phyloP scores from a whole-genome alignment of 2,113 vertebrate genomes.

The Hypocryptadius cinnamomeus region DNA sequence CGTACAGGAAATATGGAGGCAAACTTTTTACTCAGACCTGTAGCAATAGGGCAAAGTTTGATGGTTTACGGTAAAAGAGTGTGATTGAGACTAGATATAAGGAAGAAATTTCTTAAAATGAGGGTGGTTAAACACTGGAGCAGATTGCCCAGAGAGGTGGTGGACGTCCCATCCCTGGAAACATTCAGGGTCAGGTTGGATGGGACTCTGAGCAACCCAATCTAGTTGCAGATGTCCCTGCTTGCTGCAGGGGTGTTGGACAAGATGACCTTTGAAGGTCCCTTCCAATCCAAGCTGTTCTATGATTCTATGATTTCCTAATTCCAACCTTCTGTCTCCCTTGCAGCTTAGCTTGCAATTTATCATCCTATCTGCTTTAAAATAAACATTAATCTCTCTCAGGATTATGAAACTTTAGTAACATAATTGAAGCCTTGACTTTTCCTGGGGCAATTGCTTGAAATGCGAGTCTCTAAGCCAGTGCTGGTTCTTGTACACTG shows the following conservation, averaged over 20 bases:
- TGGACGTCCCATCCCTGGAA: not conserved
- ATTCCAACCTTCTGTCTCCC: not conserved
- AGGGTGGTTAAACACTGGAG: not conserved
- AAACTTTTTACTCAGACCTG: not conserved
- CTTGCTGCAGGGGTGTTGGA: not conserved
- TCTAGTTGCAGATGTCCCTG: not conserved
- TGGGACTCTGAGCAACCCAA: not conserved
- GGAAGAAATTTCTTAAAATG: not conserved
- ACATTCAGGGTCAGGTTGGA: not conserved
- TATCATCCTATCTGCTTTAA: not conserved
- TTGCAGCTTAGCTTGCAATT: not conserved
- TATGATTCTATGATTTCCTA: not conserved
- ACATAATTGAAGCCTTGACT: not conserved
- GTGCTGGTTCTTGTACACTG: not conserved
- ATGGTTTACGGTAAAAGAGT: not conserved
- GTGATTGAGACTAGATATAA: not conserved
- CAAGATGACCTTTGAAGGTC: not conserved
- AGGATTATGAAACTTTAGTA: not conserved
- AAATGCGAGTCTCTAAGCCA: not conserved
- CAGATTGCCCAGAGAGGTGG: not conserved
- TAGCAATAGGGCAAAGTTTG: not conserved
- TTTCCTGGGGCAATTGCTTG: not conserved
- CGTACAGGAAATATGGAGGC: not conserved
- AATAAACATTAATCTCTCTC: not conserved
- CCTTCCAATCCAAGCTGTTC: not conserved